Evolutionary conservation across 2,888 invertebrate species (phyloP).

Genomic region (Noctuana brunneofusca): DNA sequence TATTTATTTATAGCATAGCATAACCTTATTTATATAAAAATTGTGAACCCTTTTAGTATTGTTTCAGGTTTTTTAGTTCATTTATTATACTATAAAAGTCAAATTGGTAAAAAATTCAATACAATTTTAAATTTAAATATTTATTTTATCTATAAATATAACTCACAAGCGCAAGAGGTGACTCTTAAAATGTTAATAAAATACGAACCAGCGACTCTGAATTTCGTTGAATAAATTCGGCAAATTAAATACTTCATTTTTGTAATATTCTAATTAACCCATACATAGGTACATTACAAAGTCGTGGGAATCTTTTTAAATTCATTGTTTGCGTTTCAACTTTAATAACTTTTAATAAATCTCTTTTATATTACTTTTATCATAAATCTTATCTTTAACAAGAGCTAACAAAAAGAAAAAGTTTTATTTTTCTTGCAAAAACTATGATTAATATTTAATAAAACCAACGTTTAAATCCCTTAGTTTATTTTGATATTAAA

Average conservation of each 20-base stretch:
- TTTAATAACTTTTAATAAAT: conserved; percentile 16
- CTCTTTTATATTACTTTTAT: conserved; percentile 8
- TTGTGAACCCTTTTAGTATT: no score
- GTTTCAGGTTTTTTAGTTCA: no score
- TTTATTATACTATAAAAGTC: no score
- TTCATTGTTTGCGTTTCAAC: conserved; percentile 13
- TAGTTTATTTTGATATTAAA: no score
- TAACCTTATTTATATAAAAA: no score
- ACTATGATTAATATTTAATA: no score
- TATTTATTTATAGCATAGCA: no score
- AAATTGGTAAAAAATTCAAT: no score
- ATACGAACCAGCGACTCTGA: neutral
- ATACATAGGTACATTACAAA: neutral
- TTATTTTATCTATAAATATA: neutral
- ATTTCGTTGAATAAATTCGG: conserved; percentile 10
- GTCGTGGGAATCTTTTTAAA: conserved; percentile 21
- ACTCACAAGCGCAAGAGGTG: neutral
- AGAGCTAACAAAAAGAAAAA: neutral
- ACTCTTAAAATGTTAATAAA: neutral
- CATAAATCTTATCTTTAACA: conserved; percentile 19
- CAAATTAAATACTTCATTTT: conserved; percentile 15
- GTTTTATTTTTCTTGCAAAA: neutral
- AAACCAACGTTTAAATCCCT: neutral
- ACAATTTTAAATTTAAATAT: no score
- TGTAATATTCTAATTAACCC: conserved; percentile 12